Base-by-base conservation (phyloP, 2,113 vertebrate genomes). In the Crotophaga sulcirostris region DNA sequence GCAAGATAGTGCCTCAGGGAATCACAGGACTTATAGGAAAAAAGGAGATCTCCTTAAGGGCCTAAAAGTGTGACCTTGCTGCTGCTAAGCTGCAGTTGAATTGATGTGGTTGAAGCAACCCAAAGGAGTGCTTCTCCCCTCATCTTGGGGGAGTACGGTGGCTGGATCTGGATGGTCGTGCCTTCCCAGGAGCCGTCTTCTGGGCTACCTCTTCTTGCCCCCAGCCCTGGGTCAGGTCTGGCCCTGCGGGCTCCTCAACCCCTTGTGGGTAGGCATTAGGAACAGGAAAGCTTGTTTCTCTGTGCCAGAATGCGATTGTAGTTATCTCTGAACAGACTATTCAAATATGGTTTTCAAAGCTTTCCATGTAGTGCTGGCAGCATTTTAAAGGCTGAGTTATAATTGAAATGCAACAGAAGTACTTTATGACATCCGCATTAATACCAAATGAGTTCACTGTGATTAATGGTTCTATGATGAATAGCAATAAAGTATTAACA, bases 391-490 rank as follows among this genome's bases (percentile, higher is more conserved):
- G 77, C 89, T 87, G 87, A 90, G 69, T 89, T 96, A 78, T 94
- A 96, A 97, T 84, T 96, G 97, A 96, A 97, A 94, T 95, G 94
- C 94, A 90, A 58, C 89, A 89, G 94, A 95, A 93, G 91, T 93
- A 82, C 83, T 97, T 94, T 94, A 87, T 97, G 94, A 96, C 92
- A 92, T 96, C 87, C 92, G 80, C 79, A 52, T 96, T 96, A 97
- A 97, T 96, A 97, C 81, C 94, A 95, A 97, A 95, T 96, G 96
- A 94, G 93, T 96, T 94, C 92, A 85, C 83, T 79, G 26, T 96
- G 96, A 96, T 97, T 97, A 95, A 96, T 97, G 94, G 80, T 58
- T 97, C 92, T 56, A 51, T 85, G 96, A 96, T 97, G 94, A 95
- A 96, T 96, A 94, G 89, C 92, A 96, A 87, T 93, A 95, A 97